Conservation (phyloP, 2,888 invertebrate genomes). For the Vesta saturnalis region DNA sequence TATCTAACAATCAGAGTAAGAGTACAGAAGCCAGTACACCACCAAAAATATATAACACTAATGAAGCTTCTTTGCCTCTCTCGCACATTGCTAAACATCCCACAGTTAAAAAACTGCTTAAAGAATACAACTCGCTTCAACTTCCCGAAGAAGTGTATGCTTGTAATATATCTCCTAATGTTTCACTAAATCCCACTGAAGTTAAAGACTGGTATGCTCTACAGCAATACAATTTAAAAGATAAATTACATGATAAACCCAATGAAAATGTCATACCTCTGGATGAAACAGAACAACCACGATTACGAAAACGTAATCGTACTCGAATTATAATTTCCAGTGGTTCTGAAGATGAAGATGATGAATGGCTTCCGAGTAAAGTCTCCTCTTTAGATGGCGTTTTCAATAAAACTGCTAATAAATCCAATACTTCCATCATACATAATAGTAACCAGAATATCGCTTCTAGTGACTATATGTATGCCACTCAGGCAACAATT, state of each 20-base stretch:
- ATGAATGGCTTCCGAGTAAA: not conserved
- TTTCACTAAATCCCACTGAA: not conserved
- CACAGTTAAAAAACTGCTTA: not conserved
- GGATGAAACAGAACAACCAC: not conserved
- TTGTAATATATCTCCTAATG: not conserved
- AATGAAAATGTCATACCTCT: not conserved
- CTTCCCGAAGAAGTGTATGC: not conserved
- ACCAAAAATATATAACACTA: not conserved
- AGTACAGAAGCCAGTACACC: not conserved
- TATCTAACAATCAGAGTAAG: no score
- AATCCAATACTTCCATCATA: not conserved
- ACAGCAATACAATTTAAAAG: not conserved
- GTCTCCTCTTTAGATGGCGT: not conserved
- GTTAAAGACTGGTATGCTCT: constrained; percentile 2
- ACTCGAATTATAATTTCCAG: not conserved
- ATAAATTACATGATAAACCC: not conserved
- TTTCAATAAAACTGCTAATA: not conserved
- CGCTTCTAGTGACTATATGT: no score
- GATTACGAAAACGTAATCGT: not conserved
- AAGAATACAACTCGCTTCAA: not conserved
- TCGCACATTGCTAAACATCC: not conserved
- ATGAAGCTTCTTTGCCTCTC: not conserved
- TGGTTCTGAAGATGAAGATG: not conserved
- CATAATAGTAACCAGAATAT: not conserved
- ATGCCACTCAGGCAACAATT: no score